phyloP scores from a whole-genome alignment of 1,140 invertebrate species.

The Proctacanthus coquilletti region DNA sequence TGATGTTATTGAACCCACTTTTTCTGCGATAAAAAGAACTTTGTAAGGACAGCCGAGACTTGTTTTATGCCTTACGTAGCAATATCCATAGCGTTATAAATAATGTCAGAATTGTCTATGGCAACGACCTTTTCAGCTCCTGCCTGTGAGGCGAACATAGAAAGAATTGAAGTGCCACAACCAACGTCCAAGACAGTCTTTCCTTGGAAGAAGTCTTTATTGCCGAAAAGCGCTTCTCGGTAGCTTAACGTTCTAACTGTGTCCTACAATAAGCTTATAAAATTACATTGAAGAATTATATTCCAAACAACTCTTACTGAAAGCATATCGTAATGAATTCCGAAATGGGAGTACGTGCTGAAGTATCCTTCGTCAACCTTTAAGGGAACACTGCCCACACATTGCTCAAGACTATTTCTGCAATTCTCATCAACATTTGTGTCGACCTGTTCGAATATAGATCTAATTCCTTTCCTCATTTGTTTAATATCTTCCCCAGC shows the following conservation, averaged over 20 bases:
- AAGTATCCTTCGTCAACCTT: slow-evolving; percentile 71
- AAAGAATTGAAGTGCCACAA: slow-evolving; percentile 86
- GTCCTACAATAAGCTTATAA: slow-evolving; percentile 46
- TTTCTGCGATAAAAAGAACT: slow-evolving; percentile 29
- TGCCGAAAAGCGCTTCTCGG: slow-evolving; percentile 79
- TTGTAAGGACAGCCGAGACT: neutral
- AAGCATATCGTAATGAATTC: slow-evolving; percentile 94
- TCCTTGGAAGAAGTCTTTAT: slow-evolving; percentile 47
- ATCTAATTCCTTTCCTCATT: slow-evolving; percentile 46
- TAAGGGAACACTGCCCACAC: slow-evolving; percentile 33
- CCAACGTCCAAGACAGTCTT: slow-evolving; percentile 87
- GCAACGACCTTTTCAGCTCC: slow-evolving; percentile 84
- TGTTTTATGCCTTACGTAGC: slow-evolving; percentile 29
- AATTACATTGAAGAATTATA: slow-evolving; percentile 4
- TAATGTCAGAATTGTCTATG: slow-evolving; percentile 78
- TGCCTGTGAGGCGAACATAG: slow-evolving; percentile 88
- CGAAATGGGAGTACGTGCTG: slow-evolving; percentile 91
- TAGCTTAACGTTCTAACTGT: slow-evolving; percentile 86
- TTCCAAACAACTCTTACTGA: slow-evolving; percentile 35
- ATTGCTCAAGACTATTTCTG: too few species aligned
- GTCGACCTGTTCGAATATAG: too few species aligned
- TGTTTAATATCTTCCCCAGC: slow-evolving; percentile 43
- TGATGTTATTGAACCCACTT: slow-evolving; percentile 47
- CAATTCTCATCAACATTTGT: too few species aligned
- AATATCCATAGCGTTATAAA: slow-evolving; percentile 69